Evolutionary conservation across 2,888 invertebrate genomes (phyloP).

Genomic region (Abrostola tripartita): DNA sequence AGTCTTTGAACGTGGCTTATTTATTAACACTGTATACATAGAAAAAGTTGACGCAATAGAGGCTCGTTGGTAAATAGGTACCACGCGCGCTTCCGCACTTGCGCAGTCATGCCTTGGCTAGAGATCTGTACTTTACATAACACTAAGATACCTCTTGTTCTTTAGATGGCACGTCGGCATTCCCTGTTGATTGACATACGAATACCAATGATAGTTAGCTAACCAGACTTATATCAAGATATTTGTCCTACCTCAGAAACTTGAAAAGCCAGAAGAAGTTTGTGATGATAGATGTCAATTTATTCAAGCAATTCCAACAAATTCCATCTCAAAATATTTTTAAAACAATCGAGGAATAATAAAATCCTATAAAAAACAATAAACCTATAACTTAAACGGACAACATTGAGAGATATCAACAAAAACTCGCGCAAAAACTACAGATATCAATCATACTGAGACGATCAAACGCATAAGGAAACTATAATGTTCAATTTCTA

Average conservation of each 20-base stretch:
- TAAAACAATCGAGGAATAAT: slow-evolving; percentile 14
- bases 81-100: not conserved
- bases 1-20: too few species aligned
- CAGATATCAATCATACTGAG: slow-evolving; percentile 45
- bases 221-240: not conserved
- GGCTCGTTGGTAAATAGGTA: not conserved
- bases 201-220: not conserved
- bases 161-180: not conserved
- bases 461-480: slow-evolving; percentile 41
- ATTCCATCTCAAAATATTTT: not conserved
- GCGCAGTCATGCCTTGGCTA: not conserved
- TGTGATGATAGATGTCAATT: not conserved
- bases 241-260: not conserved
- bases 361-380: slow-evolving; percentile 42
- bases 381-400: slow-evolving; percentile 42
- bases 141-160: not conserved
- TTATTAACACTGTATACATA: too few species aligned
- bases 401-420: slow-evolving; percentile 17
- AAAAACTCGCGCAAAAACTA: slow-evolving; percentile 38
- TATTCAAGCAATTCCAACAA: too few species aligned
- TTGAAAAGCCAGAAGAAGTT: not conserved
- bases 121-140: slow-evolving; percentile 2
- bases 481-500: slow-evolving; percentile 33
- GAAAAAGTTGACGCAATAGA: not conserved
- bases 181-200: not conserved